Evolutionary conservation across 2,797 vertebrate species (phyloP), one percentile per base, ranked within the genome.

Genomic region (Myripristis jacobus): DNA sequence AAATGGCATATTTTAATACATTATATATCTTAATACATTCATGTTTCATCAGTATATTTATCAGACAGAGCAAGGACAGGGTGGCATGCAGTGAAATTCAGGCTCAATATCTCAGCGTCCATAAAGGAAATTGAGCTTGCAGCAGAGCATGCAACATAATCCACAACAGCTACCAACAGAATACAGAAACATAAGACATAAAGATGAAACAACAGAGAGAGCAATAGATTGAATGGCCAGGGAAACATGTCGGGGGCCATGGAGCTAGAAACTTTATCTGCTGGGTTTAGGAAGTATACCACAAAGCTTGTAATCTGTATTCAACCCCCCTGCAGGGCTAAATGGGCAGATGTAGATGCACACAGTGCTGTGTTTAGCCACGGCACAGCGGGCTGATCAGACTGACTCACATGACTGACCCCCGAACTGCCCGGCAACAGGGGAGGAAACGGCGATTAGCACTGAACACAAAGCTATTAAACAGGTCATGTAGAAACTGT

Each of bases 241-340:
- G 9, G 10, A 27, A 25, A 19, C 34, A 7, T 31, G 29, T 31
- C 8, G 29, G 29, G 29, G 8, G 29, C 2, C 29, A 31, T 10
- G 34, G 34, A 12, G 34, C 9, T 16, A 56, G 43, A 68, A 46
- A 76, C 76, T 36, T 8, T 50, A 62, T 67, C 11, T 0, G 1
- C 55, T 44, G 25, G 25, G 66, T 59, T 67, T 29, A 43, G 7
- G 27, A 72, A 70, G 73, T 67, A 70, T 56, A 60, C 44, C 13
- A 13, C 21, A 51, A n/a, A 75, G 59, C 56, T 70, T 66, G 36
- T 38, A 15, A 54, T 58, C 57, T 7, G 22, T 18, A 43, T 71
- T 73, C 19, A 34, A 48, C 61, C 27, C 44, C 13, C 15, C 21
- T 48, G 31, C 21, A 55, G n/a, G 24, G 55, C 66, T 36, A n/a